Percentiles rank a stretch among this genome's conserved stretches.
phyloP scores from a whole-genome alignment of 2,797 vertebrate genomes.

The Myotis findleyi region DNA sequence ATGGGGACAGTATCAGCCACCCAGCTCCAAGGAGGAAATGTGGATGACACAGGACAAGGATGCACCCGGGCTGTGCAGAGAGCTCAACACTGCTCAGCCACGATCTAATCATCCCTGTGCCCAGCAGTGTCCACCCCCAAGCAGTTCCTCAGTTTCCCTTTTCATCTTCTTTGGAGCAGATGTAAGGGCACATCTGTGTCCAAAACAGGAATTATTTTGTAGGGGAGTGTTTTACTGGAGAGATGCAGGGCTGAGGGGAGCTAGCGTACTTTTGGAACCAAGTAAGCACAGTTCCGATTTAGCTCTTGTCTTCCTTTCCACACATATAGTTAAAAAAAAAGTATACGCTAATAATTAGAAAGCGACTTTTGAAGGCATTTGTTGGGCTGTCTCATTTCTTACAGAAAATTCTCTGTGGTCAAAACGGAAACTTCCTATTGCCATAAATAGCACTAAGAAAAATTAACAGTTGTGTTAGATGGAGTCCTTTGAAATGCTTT shows the following conservation, averaged over 20 bases:
- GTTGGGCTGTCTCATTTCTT: not conserved
- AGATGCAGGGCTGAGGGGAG: not conserved
- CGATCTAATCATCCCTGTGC: too few species aligned
- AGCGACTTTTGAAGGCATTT: not conserved
- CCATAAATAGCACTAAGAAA: not conserved
- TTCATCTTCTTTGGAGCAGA: accelerated
- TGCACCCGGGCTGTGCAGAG: not conserved
- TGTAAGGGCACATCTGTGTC: accelerated
- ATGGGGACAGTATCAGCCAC: not conserved
- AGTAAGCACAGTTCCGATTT: not conserved
- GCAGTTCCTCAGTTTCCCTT: not conserved
- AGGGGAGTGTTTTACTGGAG: not conserved
- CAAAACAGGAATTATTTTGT: not conserved
- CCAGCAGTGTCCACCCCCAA: accelerated
- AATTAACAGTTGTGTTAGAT: constrained; percentile 29
- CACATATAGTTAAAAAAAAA: not conserved
- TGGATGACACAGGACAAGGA: not conserved
- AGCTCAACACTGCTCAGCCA: accelerated
- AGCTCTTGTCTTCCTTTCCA: not conserved
- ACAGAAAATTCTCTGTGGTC: not conserved
- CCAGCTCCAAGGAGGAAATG: not conserved
- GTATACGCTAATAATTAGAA: not conserved
- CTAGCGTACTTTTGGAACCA: not conserved
- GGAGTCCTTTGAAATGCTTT: constrained; percentile 50
- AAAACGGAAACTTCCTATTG: constrained; percentile 15